Base-by-base conservation (phyloP, 2,113 vertebrate species). In the Anolis carolinensis region DNA sequence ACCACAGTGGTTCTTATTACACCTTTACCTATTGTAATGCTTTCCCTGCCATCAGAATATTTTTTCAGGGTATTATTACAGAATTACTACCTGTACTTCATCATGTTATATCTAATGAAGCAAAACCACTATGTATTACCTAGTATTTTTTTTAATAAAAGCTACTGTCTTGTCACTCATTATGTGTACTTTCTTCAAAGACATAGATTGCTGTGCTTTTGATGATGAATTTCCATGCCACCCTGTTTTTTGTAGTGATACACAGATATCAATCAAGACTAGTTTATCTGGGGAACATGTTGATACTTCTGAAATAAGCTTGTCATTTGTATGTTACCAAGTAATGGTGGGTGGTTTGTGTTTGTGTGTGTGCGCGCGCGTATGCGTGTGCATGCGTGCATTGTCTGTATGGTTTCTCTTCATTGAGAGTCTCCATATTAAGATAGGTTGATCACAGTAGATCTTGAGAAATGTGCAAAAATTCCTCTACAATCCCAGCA, bases 371-470 rank as follows among this genome's bases (percentile, higher is more conserved):
- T n/a, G n/a, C n/a, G n/a, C n/a, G n/a, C n/a, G n/a, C n/a, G n/a
- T n/a, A n/a, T n/a, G n/a, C n/a, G n/a, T n/a, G n/a, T n/a, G n/a
- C n/a, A n/a, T n/a, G n/a, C n/a, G n/a, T n/a, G n/a, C 76, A 39
- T 32, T 62, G 52, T 78, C 63, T 50, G 18, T 71, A 72, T 73
- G 32, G 20, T 59, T 74, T 34, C 63, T 18, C 50, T 85, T 18
- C 27, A 34, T 39, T 39, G 52, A 79, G 39, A 9, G 1, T 0
- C 44, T 84, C 55, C 1, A 65, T 79, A n/a, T 9, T 48, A 74
- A 62, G 63, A 16, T 0, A 0, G 1, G 3, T 4, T 62, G 70
- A n/a, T 7, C 62, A 25, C 0, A 0, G 0, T 8, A 82, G 52
- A 16, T 63, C 18, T 0, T 7, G 6, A 32, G 55, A 70, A 82